A percentile compares a stretch with the other conserved stretches of the same genome.
Conservation (phyloP, 64 coral and sea anemone genomes). For the Platygyra sinensis region DNA sequence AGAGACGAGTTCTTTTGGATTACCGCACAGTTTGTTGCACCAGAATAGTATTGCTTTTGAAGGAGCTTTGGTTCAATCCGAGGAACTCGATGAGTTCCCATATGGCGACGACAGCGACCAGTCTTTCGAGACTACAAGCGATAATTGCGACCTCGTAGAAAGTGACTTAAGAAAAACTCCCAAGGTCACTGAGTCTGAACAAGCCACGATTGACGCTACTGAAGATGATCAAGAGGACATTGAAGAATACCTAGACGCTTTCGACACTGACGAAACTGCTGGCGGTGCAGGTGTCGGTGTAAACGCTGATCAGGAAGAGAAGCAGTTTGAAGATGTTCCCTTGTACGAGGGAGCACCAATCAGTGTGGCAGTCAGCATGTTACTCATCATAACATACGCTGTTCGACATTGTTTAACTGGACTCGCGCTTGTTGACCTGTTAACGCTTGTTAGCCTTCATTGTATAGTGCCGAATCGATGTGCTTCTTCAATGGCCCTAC, state of each 20-base stretch:
- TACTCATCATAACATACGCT: slow-evolving; percentile 43
- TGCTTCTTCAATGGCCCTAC: slow-evolving; percentile 46
- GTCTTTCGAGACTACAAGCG: slow-evolving; percentile 3
- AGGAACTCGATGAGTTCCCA: too few species aligned
- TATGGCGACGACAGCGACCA: neutral
- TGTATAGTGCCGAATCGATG: slow-evolving; percentile 60
- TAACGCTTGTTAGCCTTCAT: slow-evolving; percentile 48
- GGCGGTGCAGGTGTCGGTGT: too few species aligned
- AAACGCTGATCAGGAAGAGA: neutral
- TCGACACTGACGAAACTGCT: neutral
- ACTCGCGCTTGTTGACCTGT: slow-evolving; percentile 50
- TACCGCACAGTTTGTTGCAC: neutral
- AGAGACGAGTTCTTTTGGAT: neutral
- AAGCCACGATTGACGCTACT: neutral
- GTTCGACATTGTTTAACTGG: slow-evolving; percentile 60
- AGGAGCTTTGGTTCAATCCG: too few species aligned
- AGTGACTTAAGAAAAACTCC: slow-evolving; percentile 2
- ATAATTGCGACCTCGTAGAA: neutral
- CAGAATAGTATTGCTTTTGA: neutral
- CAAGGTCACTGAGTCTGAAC: neutral
- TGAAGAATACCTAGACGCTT: neutral
- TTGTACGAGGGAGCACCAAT: slow-evolving; percentile 56
- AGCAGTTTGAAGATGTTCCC: slow-evolving; percentile 6
- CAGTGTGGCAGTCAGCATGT: slow-evolving; percentile 66
- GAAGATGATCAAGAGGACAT: neutral